These are phyloP conservation scores for Atrichornis clamosus DNA, from an alignment of 2,113 vertebrate genomes.

Conservation along the genomic window DNA sequence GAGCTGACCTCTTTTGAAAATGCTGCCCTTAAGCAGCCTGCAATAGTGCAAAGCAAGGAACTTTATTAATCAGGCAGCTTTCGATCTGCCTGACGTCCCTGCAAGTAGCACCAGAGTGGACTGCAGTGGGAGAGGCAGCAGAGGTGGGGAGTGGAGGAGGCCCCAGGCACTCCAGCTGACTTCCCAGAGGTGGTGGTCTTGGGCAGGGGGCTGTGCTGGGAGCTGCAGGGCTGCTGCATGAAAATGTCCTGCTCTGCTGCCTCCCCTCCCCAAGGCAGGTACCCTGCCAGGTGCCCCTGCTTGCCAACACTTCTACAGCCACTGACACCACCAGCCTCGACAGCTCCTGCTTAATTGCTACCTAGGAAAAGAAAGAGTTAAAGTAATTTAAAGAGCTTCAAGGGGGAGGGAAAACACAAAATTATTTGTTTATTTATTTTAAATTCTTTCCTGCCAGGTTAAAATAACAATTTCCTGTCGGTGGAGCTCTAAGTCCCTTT, in stretches of 20 bases:
- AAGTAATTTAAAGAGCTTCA: background rate
- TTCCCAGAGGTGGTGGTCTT: background rate
- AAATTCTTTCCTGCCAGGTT: slow-evolving; percentile 84
- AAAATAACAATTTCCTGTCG: slow-evolving; percentile 90
- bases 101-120: background rate
- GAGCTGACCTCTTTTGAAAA: slow-evolving; percentile 61
- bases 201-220: accelerated
- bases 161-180: background rate
- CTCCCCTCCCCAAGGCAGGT: background rate
- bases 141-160: background rate
- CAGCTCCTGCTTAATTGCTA: background rate
- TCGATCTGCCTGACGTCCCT: background rate
- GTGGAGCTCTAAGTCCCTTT: slow-evolving; percentile 55
- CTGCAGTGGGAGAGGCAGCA: background rate
- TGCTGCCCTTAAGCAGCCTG: slow-evolving; percentile 43
- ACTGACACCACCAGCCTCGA: background rate
- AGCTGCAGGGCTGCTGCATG: background rate
- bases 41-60: slow-evolving; percentile 29
- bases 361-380: slow-evolving; percentile 9
- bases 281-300: accelerated
- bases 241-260: background rate
- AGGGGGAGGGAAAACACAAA: background rate
- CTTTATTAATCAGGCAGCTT: slow-evolving; percentile 39
- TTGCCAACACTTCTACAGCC: background rate
- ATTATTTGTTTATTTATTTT: slow-evolving; percentile 37